Conservation (phyloP, 1,140 invertebrate species). For the Vollenhovia emeryi region DNA sequence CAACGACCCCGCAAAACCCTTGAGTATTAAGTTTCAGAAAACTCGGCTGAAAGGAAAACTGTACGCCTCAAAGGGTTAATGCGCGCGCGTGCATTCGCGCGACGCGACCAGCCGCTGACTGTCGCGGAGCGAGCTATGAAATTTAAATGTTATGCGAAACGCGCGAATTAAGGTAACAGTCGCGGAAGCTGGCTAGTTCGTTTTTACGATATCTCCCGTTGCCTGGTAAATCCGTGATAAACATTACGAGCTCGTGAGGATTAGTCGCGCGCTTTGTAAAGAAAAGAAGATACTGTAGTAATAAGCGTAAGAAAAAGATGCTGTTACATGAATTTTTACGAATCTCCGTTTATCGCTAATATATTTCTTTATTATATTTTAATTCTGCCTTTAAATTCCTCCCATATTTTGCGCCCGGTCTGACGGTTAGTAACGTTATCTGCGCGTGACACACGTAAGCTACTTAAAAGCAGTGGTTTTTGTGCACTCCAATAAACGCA, state of each 20-base stretch:
- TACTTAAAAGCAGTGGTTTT: not conserved
- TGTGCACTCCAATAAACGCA: constrained; percentile 22
- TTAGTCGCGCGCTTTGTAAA: not conserved
- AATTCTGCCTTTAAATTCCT: not conserved
- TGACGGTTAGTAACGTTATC: not conserved
- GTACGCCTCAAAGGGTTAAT: no score
- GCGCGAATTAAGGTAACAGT: constrained; percentile 48
- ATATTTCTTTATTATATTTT: not conserved
- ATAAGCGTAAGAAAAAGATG: not conserved
- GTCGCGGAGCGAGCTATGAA: constrained; percentile 49
- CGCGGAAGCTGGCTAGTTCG: not conserved
- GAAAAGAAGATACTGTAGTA: not conserved
- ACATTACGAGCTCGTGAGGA: not conserved
- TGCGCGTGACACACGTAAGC: constrained; percentile 10
- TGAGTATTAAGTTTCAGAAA: no score
- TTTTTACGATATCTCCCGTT: not conserved
- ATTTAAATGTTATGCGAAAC: constrained; percentile 50
- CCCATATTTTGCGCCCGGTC: not conserved
- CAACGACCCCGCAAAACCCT: no score
- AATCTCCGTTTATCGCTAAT: no score
- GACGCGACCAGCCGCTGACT: constrained; percentile 4
- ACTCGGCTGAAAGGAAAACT: no score
- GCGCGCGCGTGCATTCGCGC: constrained; percentile 41
- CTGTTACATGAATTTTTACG: not conserved
- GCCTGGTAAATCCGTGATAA: not conserved